These are phyloP conservation scores for Griposia aprilina DNA, from an alignment of 2,888 invertebrate genomes.

Conservation along the genomic window DNA sequence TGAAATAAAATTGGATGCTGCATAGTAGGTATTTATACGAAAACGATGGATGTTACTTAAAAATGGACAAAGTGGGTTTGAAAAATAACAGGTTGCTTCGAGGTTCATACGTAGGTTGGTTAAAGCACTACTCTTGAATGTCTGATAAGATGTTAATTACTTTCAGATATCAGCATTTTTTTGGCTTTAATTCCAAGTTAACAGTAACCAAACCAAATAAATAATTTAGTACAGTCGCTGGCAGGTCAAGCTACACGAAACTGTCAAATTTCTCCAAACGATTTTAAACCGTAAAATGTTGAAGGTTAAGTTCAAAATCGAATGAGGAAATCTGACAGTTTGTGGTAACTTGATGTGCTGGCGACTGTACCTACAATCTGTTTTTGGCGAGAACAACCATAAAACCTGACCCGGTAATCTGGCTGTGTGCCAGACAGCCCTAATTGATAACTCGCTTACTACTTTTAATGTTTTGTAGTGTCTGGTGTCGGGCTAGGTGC, in stretches of 20 bases:
- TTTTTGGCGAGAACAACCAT: conserved; percentile 32
- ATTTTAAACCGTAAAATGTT: no score
- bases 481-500: conserved; percentile 21
- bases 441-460: conserved; percentile 42
- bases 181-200: background rate
- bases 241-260: no score
- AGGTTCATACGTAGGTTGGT: background rate
- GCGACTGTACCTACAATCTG: background rate
- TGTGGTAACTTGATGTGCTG: no score
- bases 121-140: background rate
- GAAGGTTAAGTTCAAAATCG: no score
- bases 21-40: background rate
- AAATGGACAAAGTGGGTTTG: background rate
- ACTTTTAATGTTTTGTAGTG: conserved; percentile 19
- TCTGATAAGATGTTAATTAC: background rate
- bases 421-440: conserved; percentile 38
- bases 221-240: no score
- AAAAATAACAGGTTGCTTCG: background rate
- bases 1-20: background rate
- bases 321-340: no score
- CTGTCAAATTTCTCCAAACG: no score
- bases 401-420: conserved; percentile 34
- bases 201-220: background rate
- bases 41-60: background rate
- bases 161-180: background rate